phyloP scores from a whole-genome alignment of 2,113 vertebrate genomes.

The Eolophus roseicapilla region DNA sequence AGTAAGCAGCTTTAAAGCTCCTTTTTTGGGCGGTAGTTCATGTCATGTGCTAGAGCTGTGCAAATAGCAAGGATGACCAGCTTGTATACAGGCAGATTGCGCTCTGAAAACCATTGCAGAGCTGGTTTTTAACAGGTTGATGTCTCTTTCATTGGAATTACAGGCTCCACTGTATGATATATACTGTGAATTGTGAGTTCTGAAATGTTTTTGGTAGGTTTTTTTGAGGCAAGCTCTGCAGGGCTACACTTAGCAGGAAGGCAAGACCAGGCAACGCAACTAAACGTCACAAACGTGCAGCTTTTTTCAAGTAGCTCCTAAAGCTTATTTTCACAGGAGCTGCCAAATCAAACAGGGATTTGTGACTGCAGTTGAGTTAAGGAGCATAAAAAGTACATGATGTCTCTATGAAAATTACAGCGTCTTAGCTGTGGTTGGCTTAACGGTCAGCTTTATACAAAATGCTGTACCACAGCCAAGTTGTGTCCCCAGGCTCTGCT shows the following conservation, averaged over 20 bases:
- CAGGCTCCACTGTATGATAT: neutral
- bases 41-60: neutral
- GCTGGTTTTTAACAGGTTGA: neutral
- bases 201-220: neutral
- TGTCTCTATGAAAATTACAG: slow-evolving; percentile 61
- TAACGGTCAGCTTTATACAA: slow-evolving; percentile 24
- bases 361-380: slow-evolving; percentile 54
- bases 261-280: neutral
- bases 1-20: neutral
- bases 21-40: rapidly evolving
- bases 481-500: slow-evolving; percentile 36
- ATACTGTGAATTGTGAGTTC: neutral
- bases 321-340: slow-evolving; percentile 31
- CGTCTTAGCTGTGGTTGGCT: slow-evolving; percentile 52
- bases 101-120: neutral
- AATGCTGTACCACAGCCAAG: slow-evolving; percentile 50
- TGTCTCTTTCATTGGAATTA: neutral
- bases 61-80: neutral
- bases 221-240: neutral
- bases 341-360: slow-evolving; percentile 60
- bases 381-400: slow-evolving; percentile 55
- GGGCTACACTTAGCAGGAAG: neutral
- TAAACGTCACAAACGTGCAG: neutral
- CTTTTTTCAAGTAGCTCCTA: slow-evolving; percentile 24
- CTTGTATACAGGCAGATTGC: neutral